Evolutionary conservation across 1,140 invertebrate genomes (phyloP).

Genomic region (Diploscapter pachys): DNA sequence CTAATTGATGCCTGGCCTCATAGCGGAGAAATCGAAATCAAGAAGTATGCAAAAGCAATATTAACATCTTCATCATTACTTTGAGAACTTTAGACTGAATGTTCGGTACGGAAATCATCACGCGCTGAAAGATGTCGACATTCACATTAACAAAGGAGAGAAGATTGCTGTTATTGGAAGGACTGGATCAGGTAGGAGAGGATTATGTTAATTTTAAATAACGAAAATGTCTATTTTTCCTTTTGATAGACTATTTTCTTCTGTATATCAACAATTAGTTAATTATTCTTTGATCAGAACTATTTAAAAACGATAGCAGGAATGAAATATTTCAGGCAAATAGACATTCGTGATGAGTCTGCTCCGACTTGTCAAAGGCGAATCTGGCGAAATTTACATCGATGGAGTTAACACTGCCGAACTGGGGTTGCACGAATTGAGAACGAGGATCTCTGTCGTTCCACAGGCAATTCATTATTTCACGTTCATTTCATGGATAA

Average conservation of each 20-base stretch:
- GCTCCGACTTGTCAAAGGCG: conserved; percentile 63
- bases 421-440: conserved; percentile 69
- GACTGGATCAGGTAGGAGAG: conserved; percentile 60
- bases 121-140: conserved; percentile 22
- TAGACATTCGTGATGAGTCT: conserved; percentile 62
- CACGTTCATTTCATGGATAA: conserved; percentile 1
- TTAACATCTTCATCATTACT: not conserved
- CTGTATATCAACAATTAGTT: too few species aligned
- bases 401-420: conserved; percentile 69
- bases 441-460: conserved; percentile 77
- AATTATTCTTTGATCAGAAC: too few species aligned
- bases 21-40: conserved; percentile 58
- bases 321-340: conserved; percentile 57
- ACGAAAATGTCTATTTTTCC: too few species aligned
- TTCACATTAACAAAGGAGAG: conserved; percentile 27
- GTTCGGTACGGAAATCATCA: conserved; percentile 35
- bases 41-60: conserved; percentile 37
- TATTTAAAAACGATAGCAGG: too few species aligned
- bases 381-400: conserved; percentile 65
- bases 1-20: conserved; percentile 57
- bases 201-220: too few species aligned
- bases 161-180: conserved; percentile 65
- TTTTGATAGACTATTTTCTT: too few species aligned
- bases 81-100: conserved; percentile 29
- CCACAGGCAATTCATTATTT: conserved; percentile 67